These are phyloP conservation scores for Carterocephalus palaemon DNA, from an alignment of 2,888 invertebrate species.

Conservation along the genomic window DNA sequence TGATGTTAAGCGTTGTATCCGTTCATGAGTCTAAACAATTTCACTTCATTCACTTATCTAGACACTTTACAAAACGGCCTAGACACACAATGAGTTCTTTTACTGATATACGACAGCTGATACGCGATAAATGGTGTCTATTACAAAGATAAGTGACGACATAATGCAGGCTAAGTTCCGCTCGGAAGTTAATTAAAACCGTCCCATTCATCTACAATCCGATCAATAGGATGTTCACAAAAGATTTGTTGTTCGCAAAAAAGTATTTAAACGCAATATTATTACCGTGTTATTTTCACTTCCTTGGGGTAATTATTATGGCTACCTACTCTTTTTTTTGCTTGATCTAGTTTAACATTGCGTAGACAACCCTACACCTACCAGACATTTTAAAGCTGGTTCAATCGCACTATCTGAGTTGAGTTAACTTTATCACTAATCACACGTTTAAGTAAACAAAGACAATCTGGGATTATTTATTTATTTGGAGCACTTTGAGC, in stretches of 20 bases:
- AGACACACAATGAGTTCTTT: constrained; percentile 7
- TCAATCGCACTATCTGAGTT: too few species aligned
- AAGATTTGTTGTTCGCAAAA: constrained; percentile 3
- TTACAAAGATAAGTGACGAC: constrained; percentile 10
- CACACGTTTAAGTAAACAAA: too few species aligned
- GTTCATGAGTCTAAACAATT: not conserved
- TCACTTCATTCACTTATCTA: constrained; percentile 1
- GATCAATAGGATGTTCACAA: constrained; percentile 7
- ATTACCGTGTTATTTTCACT: not conserved
- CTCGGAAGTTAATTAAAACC: constrained; percentile 23
- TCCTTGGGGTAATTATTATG: too few species aligned
- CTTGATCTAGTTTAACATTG: too few species aligned
- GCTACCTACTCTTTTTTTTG: too few species aligned
- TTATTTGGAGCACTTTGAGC: too few species aligned
- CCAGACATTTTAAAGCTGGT: too few species aligned
- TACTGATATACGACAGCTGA: not conserved
- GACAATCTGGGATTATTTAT: too few species aligned
- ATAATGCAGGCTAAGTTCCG: constrained; percentile 13
- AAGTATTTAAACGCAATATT: constrained; percentile 4
- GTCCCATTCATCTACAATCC: constrained; percentile 11
- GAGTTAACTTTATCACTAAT: too few species aligned
- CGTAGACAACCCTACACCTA: too few species aligned
- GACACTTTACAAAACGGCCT: constrained; percentile 2
- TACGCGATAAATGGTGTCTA: not conserved
- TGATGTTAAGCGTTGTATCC: too few species aligned